phyloP scores from a whole-genome alignment of 2,113 vertebrate genomes.

The Ciconia boyciana region DNA sequence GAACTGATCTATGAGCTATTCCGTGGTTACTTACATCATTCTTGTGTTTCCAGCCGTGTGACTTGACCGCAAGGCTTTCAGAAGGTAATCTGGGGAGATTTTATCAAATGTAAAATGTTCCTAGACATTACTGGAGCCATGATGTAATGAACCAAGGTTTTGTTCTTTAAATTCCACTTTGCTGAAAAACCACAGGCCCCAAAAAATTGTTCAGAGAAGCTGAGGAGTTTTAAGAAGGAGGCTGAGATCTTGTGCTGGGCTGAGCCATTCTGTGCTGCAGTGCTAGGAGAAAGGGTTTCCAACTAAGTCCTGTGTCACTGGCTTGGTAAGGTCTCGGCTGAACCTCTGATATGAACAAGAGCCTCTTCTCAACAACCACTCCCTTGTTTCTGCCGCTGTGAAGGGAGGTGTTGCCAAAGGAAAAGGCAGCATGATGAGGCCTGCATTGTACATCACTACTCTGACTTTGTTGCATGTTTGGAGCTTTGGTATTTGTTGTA shows the following conservation, averaged over 20 bases:
- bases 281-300: not conserved
- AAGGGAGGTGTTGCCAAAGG: not conserved
- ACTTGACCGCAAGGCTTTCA: conserved; percentile 41
- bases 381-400: not conserved
- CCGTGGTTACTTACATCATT: conserved; percentile 47
- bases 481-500: not conserved
- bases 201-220: not conserved
- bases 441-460: not conserved
- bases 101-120: conserved; percentile 47
- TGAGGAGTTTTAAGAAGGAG: not conserved
- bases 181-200: conserved; percentile 41
- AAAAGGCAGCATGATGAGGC: not conserved
- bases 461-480: rapidly evolving
- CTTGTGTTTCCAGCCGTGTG: not conserved
- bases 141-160: conserved; percentile 48
- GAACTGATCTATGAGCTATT: not conserved
- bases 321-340: not conserved
- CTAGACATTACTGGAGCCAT: conserved; percentile 41
- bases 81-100: conserved; percentile 50
- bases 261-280: not conserved
- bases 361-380: not conserved
- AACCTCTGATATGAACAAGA: not conserved
- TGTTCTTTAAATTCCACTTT: conserved; percentile 36
- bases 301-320: not conserved
- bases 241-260: not conserved